phyloP scores from a whole-genome alignment of 2,113 vertebrate genomes.

The Trachemys scripta region DNA sequence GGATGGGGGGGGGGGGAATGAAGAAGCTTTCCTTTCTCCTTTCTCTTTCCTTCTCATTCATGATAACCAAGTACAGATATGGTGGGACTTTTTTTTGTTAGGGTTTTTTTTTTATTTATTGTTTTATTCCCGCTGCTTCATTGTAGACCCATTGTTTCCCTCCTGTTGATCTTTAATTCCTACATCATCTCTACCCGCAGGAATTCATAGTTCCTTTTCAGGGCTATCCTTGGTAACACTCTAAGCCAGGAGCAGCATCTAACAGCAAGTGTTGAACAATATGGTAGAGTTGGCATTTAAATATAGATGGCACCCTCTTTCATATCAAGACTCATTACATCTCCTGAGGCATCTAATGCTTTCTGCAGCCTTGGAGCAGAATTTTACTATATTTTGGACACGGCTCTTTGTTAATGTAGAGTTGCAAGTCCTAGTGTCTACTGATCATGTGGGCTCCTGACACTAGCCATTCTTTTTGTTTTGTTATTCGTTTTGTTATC shows the following conservation, averaged over 20 bases:
- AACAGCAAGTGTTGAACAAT: not conserved
- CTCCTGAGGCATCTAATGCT: not conserved
- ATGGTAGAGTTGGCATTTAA: not conserved
- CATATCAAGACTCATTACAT: not conserved
- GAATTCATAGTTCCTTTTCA: not conserved
- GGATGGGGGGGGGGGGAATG: not conserved
- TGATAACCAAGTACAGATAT: not conserved
- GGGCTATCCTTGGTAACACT: not conserved
- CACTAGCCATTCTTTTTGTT: too few relatives aligned
- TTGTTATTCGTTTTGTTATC: too few relatives aligned
- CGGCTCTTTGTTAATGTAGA: too few relatives aligned
- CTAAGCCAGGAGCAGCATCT: not conserved
- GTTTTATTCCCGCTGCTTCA: too few relatives aligned
- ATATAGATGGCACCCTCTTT: not conserved
- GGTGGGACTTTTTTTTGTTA: too few relatives aligned
- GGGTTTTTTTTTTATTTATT: too few relatives aligned
- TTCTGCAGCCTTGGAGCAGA: too few relatives aligned
- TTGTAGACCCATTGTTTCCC: not conserved
- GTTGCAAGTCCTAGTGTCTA: too few relatives aligned
- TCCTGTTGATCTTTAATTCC: not conserved
- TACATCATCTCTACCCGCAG: not conserved
- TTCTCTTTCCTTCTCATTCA: not conserved
- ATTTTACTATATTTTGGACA: too few relatives aligned
- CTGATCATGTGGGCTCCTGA: too few relatives aligned
- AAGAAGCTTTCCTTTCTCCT: not conserved